Evolutionary conservation across 2,113 vertebrate genomes (phyloP).

Genomic region (Phocoena phocoena): DNA sequence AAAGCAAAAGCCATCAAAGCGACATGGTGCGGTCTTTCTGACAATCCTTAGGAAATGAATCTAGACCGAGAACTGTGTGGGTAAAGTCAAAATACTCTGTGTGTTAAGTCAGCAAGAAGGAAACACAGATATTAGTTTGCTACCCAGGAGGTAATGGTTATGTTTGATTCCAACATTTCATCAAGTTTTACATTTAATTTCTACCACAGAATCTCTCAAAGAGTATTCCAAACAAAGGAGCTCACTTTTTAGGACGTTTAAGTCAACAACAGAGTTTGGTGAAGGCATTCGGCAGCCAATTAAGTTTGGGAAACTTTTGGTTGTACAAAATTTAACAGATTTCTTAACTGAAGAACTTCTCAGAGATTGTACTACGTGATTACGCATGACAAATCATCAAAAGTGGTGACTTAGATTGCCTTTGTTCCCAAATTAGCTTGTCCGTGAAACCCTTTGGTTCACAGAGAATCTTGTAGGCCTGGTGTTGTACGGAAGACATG

Average conservation of each 20-base stretch:
- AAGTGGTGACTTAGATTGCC: not conserved
- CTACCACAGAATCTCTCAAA: not conserved
- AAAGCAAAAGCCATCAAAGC: slow-evolving; percentile 1
- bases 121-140: not conserved
- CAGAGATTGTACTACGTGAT: not conserved
- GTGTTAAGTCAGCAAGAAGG: not conserved
- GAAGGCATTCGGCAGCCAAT: not conserved
- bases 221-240: not conserved
- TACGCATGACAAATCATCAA: not conserved
- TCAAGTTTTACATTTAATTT: slow-evolving; percentile 27
- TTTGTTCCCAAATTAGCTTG: not conserved
- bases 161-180: not conserved
- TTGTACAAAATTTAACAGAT: not conserved
- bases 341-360: not conserved
- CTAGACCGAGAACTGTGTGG: not conserved
- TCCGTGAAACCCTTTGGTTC: not conserved
- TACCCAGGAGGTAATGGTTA: not conserved
- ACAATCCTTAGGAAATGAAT: not conserved
- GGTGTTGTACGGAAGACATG: not conserved
- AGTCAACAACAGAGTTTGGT: not conserved
- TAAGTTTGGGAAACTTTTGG: not conserved
- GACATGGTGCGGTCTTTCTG: not conserved
- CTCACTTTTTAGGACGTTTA: not conserved
- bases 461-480: not conserved
- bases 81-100: not conserved